Evolutionary conservation across 2,888 invertebrate species (phyloP).

Genomic region (Callyntrura sp.): DNA sequence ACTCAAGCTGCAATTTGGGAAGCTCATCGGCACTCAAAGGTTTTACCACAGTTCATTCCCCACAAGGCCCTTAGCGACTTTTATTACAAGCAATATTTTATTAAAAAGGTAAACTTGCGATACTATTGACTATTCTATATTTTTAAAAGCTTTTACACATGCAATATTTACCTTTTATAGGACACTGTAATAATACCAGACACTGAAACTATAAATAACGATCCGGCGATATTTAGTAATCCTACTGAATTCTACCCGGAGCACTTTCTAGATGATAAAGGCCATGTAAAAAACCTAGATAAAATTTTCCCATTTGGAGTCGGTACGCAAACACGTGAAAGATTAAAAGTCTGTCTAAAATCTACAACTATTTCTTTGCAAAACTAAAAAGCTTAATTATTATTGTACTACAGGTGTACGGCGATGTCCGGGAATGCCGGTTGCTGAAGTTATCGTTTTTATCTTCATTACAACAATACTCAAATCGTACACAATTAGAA

Average conservation of each 20-base stretch:
- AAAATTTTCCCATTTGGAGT: slow-evolving; percentile 35
- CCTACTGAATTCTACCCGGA: not conserved
- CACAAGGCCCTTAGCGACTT: slow-evolving; percentile 32
- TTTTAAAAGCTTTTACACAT: not conserved
- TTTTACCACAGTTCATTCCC: slow-evolving; percentile 29
- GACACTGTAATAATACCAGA: slow-evolving; percentile 21
- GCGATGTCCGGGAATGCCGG: slow-evolving; percentile 7
- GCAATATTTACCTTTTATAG: not conserved
- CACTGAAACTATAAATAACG: slow-evolving; percentile 18
- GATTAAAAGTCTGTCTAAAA: not conserved
- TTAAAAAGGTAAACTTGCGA: slow-evolving; percentile 21
- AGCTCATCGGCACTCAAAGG: slow-evolving; percentile 4
- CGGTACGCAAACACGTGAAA: slow-evolving; percentile 1
- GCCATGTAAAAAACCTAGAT: not conserved
- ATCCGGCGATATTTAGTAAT: not conserved
- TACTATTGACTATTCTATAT: not conserved
- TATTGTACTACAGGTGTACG: not conserved
- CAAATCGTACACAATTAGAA: slow-evolving; percentile 22
- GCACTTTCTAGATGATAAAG: slow-evolving; percentile 10
- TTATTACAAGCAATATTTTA: slow-evolving; percentile 31
- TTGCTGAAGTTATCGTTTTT: slow-evolving; percentile 40
- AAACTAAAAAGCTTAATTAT: too few relatives aligned
- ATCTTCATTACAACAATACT: slow-evolving; percentile 21
- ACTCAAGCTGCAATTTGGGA: slow-evolving; percentile 34
- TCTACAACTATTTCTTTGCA: not conserved